Evolutionary conservation across 2,797 vertebrate genomes (phyloP), one percentile per base, ranked within the genome.

Genomic region (Aeoliscus strigatus): DNA sequence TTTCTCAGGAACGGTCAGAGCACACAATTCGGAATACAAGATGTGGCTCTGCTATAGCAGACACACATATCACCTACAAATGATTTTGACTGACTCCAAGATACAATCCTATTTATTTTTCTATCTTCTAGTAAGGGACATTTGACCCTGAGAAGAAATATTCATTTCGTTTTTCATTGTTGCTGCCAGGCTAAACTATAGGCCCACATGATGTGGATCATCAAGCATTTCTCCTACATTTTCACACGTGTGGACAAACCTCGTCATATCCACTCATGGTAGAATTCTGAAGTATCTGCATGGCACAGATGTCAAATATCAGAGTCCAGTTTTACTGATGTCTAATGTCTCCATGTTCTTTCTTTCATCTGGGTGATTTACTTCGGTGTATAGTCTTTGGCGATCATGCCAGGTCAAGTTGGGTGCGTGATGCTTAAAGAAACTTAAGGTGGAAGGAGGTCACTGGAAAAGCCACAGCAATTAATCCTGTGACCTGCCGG

Each of bases 201-300:
- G 43, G 23, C 14, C 39, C 27, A 69, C 61, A 66, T 43, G 49
- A 60, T 14, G 8, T 57, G 68, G 56, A 65, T 66, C 57, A 71
- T 74, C 56, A 70, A 60, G 30, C 53, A 60, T 62, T 62, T 60
- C 51, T 55, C 12, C 35, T 27, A 33, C 52, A 52, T 51, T 68
- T 73, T 75, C 67, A 72, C 75, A 73, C 73, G 60, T 66, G 67
- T 31, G 50, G 38, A 41, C 48, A 70, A 64, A 70, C 45, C 60
- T 64, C 65, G 60, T 58, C 70, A 69, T 69, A 67, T 65, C 57
- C 54, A 49, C 51, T 44, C 26, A 15, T 26, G 39, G 18, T 53
- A 68, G 51, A 70, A 40, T 51, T 41, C 37, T 36, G 41, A 58
- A 70, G 49, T 62, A 52, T 73, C 60, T 61, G 43, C 37, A 48